Percentiles rank a stretch among this genome's conserved stretches.
phyloP scores from a whole-genome alignment of 2,888 invertebrate genomes.

The Lymantria monacha region DNA sequence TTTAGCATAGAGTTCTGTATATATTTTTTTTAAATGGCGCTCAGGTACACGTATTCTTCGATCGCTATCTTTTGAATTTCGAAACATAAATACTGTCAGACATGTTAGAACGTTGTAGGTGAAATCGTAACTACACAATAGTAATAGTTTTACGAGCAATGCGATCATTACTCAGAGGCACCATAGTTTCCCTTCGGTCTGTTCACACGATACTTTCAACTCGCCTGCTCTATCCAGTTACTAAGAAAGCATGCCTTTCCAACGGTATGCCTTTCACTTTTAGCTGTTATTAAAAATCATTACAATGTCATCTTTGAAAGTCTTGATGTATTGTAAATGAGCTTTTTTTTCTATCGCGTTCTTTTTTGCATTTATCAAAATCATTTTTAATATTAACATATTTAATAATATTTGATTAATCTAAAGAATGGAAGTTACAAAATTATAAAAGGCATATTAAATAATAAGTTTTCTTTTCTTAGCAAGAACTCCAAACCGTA shows the following conservation, averaged over 20 bases:
- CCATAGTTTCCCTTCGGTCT: constrained; percentile 59
- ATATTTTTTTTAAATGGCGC: background rate
- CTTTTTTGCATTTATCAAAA: constrained; percentile 6
- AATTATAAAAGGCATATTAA: background rate
- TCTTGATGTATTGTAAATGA: constrained; percentile 30
- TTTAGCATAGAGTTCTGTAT: background rate
- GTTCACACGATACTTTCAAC: constrained; percentile 75
- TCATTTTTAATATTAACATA: constrained; percentile 4
- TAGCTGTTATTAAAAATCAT: constrained; percentile 69
- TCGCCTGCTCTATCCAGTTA: constrained; percentile 67
- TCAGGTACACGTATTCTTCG: background rate
- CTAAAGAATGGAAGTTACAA: background rate
- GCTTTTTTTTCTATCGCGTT: constrained; percentile 11
- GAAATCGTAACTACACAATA: constrained; percentile 34
- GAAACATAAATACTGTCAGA: constrained; percentile 22
- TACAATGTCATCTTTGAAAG: constrained; percentile 61
- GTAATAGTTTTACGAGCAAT: constrained; percentile 31
- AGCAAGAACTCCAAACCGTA: too few relatives aligned
- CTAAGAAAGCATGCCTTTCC: constrained; percentile 67
- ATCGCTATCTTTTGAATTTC: constrained; percentile 5
- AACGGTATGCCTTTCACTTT: constrained; percentile 72
- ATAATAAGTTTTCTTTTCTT: too few relatives aligned
- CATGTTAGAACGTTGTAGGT: constrained; percentile 15
- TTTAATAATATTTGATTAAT: background rate
- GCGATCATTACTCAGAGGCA: constrained; percentile 28